A percentile compares a stretch with the other conserved stretches of the same genome.
These are phyloP conservation scores for Drosophila miranda DNA, from an alignment of 1,140 invertebrate species.

Conservation along the genomic window DNA sequence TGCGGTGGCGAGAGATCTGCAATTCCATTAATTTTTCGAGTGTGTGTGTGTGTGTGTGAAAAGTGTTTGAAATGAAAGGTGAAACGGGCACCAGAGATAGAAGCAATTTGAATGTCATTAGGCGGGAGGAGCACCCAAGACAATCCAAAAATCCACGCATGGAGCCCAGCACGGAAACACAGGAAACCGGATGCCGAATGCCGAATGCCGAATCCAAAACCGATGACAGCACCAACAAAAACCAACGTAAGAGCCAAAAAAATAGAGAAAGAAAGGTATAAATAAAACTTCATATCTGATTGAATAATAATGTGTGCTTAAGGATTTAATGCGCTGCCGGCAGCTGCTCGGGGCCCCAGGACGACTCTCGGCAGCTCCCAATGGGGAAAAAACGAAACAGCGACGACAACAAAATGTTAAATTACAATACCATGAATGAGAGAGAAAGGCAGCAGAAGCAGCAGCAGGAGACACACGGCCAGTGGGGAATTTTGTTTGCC, in stretches of 20 bases:
- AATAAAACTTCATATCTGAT: slow-evolving; percentile 74
- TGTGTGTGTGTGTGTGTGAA: neutral
- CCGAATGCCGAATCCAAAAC: slow-evolving; percentile 22
- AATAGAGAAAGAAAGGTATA: slow-evolving; percentile 37
- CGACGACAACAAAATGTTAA: slow-evolving; percentile 52
- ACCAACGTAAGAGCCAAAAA: neutral
- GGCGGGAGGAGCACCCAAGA: slow-evolving; percentile 2
- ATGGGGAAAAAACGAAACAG: slow-evolving; percentile 10
- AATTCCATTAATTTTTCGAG: slow-evolving; percentile 53
- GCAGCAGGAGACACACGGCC: slow-evolving; percentile 7
- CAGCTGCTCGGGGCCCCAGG: slow-evolving; percentile 38
- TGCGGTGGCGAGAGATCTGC: slow-evolving; percentile 22
- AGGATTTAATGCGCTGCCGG: slow-evolving; percentile 70
- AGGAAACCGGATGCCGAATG: slow-evolving; percentile 11
- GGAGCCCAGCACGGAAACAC: slow-evolving; percentile 9
- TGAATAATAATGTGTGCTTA: slow-evolving; percentile 80
- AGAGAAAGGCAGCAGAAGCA: slow-evolving; percentile 14
- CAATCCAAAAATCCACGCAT: slow-evolving; percentile 21
- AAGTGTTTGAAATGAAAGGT: neutral
- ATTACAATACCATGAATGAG: slow-evolving; percentile 39
- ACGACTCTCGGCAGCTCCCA: slow-evolving; percentile 31
- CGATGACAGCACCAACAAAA: slow-evolving; percentile 2
- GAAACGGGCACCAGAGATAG: slow-evolving; percentile 13
- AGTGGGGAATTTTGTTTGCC: slow-evolving; percentile 62
- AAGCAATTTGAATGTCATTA: slow-evolving; percentile 71